These are phyloP conservation scores for Acanthosoma haemorrhoidale DNA, from an alignment of 2,888 invertebrate genomes.

Conservation along the genomic window DNA sequence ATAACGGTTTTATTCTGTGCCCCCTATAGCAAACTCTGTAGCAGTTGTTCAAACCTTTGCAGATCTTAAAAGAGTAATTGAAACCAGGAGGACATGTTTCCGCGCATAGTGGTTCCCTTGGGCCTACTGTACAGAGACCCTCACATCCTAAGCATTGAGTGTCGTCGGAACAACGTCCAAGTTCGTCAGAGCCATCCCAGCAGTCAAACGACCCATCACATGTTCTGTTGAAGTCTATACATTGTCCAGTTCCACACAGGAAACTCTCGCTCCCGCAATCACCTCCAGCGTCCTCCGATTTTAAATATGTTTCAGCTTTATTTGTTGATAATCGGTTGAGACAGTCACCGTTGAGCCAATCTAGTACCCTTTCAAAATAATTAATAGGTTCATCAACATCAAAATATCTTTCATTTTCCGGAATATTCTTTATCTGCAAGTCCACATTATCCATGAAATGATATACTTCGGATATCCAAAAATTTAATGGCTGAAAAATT, in stretches of 20 bases:
- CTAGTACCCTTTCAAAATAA: too few relatives aligned
- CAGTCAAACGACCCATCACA: neutral
- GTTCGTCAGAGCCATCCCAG: neutral
- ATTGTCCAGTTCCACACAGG: neutral
- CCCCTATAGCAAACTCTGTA: neutral
- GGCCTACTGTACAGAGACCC: neutral
- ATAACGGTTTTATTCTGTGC: neutral
- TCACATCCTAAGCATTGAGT: neutral
- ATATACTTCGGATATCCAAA: too few relatives aligned
- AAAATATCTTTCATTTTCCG: too few relatives aligned
- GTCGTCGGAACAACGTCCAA: neutral
- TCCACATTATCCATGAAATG: too few relatives aligned
- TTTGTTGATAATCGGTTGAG: too few relatives aligned
- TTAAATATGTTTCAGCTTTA: too few relatives aligned
- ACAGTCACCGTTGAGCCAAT: too few relatives aligned
- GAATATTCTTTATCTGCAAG: too few relatives aligned
- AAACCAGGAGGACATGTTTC: neutral
- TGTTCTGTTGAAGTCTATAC: neutral
- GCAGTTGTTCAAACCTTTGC: neutral
- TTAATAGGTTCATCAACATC: too few relatives aligned
- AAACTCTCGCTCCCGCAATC: too few relatives aligned
- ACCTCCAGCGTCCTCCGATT: too few relatives aligned
- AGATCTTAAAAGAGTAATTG: neutral
- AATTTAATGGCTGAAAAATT: too few relatives aligned
- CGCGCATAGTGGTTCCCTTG: neutral